A percentile compares a stretch with the other conserved stretches of the same genome.
These are phyloP conservation scores for Nerophis lumbriciformis DNA, from an alignment of 2,113 vertebrate species.

Conservation along the genomic window DNA sequence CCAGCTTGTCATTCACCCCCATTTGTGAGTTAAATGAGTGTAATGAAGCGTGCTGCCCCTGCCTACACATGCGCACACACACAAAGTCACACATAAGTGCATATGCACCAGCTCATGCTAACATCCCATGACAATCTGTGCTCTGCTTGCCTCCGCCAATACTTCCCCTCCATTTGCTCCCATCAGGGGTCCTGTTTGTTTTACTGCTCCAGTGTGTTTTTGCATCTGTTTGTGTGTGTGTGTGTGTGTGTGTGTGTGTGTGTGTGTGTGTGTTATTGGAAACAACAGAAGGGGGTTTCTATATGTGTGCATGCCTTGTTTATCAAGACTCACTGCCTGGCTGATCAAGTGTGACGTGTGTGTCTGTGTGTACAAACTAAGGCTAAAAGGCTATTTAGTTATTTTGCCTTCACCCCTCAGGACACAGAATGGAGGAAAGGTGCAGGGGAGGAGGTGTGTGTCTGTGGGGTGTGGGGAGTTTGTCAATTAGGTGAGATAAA, in stretches of 20 bases:
- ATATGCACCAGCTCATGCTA: conserved; percentile 48
- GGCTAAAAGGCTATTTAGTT: conserved; percentile 50
- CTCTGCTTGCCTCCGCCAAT: conserved; percentile 52
- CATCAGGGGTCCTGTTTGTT: conserved; percentile 53
- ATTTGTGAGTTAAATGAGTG: conserved; percentile 73
- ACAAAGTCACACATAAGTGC: conserved; percentile 14
- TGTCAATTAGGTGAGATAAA: conserved; percentile 99
- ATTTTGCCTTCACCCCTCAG: conserved; percentile 48
- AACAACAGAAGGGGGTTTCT: conserved; percentile 42
- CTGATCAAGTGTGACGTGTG: conserved; percentile 58
- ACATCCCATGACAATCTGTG: conserved; percentile 62
- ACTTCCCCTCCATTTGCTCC: conserved; percentile 67
- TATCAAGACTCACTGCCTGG: conserved; percentile 39
- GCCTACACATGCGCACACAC: conserved; percentile 26
- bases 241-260: conserved; percentile 41
- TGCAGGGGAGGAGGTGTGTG: conserved; percentile 32
- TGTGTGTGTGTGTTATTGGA: conserved; percentile 44
- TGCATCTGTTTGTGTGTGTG: conserved; percentile 41
- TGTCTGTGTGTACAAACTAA: conserved; percentile 40
- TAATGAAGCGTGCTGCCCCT: conserved; percentile 66
- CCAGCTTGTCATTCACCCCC: conserved; percentile 65
- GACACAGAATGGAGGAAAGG: conserved; percentile 33
- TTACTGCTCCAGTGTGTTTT: conserved; percentile 23
- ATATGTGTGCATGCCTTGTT: conserved; percentile 46
- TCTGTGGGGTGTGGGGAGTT: conserved; percentile 23